Evolutionary conservation across 2,888 invertebrate genomes (phyloP).

Genomic region (Ectemnius cavifrons): DNA sequence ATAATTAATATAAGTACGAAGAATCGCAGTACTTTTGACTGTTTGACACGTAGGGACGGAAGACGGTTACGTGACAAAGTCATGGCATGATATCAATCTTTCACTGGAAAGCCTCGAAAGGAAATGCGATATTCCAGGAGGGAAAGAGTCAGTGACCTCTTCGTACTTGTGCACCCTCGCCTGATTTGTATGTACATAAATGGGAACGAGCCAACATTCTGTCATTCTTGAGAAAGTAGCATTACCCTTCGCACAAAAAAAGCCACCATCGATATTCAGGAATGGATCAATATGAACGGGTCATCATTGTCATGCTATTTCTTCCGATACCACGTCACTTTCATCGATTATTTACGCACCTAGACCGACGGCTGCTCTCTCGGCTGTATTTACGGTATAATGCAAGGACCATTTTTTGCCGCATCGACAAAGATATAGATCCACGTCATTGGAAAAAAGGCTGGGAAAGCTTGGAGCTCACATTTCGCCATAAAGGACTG

Average conservation of each 20-base stretch:
- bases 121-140: background rate
- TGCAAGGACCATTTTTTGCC: background rate
- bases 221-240: conserved; percentile 25
- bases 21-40: no score
- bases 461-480: background rate
- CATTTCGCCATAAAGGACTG: conserved; percentile 15
- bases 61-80: background rate
- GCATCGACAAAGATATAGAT: conserved; percentile 12
- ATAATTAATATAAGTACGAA: no score
- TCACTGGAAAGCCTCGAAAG: background rate
- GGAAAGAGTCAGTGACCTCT: conserved; percentile 11
- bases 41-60: background rate
- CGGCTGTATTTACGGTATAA: conserved; percentile 3
- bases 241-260: conserved; percentile 20
- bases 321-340: no score
- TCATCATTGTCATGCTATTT: background rate
- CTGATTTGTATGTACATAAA: conserved; percentile 22
- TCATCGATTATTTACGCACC: background rate
- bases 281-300: conserved; percentile 5
- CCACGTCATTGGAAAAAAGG: conserved; percentile 11
- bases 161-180: conserved; percentile 10
- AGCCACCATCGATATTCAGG: conserved; percentile 11
- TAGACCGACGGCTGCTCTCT: background rate
- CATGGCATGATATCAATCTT: background rate
- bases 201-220: conserved; percentile 29